phyloP scores from a whole-genome alignment of 2,113 vertebrate genomes.

The Forbesichthys agassizii region DNA sequence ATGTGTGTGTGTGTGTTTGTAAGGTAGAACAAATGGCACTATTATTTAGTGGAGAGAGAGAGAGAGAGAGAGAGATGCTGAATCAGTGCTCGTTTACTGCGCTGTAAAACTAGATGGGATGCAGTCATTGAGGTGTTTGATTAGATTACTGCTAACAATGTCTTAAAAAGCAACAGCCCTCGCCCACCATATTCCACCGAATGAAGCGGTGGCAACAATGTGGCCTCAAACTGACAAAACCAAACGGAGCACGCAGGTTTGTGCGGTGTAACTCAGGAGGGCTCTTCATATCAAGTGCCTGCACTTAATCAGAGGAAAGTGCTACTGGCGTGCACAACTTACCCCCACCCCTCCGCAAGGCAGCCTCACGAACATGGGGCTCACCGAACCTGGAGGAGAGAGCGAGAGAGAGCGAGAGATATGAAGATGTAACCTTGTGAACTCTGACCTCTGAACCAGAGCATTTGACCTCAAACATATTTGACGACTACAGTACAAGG shows the following conservation, averaged over 20 bases:
- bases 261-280: no score
- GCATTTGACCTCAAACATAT: conserved; percentile 57
- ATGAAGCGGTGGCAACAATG: neutral
- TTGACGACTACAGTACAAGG: conserved; percentile 30
- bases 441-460: conserved; percentile 34
- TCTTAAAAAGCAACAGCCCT: conserved; percentile 23
- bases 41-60: conserved; percentile 70
- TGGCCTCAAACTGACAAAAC: no score
- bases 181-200: conserved; percentile 52
- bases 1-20: conserved; percentile 51
- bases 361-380: conserved; percentile 93
- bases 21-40: conserved; percentile 77
- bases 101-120: conserved; percentile 18
- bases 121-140: conserved; percentile 33
- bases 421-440: conserved; percentile 25
- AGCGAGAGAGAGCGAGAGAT: conserved; percentile 10
- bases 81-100: conserved; percentile 37
- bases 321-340: conserved; percentile 68
- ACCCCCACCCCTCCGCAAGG: conserved; percentile 96
- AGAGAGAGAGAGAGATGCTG: conserved; percentile 47
- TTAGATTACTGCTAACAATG: conserved; percentile 38
- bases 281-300: no score
- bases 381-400: conserved; percentile 82
- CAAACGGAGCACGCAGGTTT: no score
- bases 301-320: neutral